Evolutionary conservation across 2,888 invertebrate species (phyloP).

Genomic region (Brachypterus glaber): DNA sequence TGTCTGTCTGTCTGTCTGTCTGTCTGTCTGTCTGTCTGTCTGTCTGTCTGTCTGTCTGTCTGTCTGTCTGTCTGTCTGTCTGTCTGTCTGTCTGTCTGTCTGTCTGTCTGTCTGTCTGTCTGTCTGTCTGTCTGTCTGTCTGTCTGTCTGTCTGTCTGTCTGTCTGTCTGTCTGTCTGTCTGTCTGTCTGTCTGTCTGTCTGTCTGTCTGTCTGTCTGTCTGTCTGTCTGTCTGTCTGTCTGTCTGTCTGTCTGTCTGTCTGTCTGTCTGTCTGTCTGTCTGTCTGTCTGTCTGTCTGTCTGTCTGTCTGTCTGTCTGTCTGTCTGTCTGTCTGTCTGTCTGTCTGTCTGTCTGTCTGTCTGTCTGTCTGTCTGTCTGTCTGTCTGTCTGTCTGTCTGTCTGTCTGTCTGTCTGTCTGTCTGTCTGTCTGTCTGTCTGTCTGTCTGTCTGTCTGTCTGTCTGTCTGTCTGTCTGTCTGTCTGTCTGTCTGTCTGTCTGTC

Average conservation of each 20-base stretch:
- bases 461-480: constrained; percentile 12
- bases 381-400: constrained; percentile 2
- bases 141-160: constrained; percentile 6
- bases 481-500: constrained; percentile 10
- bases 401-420: constrained; percentile 6
- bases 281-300: constrained; percentile 2
- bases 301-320: constrained; percentile 2
- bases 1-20: constrained; percentile 6
- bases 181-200: constrained; percentile 6
- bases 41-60: constrained; percentile 6
- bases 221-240: constrained; percentile 2
- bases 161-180: constrained; percentile 6
- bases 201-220: constrained; percentile 2
- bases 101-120: constrained; percentile 6
- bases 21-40: constrained; percentile 6
- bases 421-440: constrained; percentile 11
- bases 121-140: constrained; percentile 6
- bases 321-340: constrained; percentile 2
- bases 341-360: constrained; percentile 2
- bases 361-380: constrained; percentile 2
- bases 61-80: constrained; percentile 6
- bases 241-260: constrained; percentile 2
- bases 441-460: constrained; percentile 11
- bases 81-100: constrained; percentile 6
- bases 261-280: constrained; percentile 2